Evolutionary conservation across 2,888 invertebrate genomes (phyloP).

Genomic region (Napeogenes sylphis): DNA sequence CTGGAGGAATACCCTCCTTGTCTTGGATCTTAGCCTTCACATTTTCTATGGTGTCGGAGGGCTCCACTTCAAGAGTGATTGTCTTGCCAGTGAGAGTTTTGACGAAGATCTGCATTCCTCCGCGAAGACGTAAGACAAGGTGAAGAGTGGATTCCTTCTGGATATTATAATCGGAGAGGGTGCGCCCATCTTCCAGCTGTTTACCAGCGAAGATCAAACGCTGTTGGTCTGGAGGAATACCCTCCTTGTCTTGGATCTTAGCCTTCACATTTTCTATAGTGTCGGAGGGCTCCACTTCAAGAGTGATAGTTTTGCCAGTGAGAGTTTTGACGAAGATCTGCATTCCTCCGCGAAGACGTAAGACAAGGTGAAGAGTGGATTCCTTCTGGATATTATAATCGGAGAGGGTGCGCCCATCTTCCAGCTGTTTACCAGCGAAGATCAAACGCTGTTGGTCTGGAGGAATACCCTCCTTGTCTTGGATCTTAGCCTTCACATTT

Average conservation of each 20-base stretch:
- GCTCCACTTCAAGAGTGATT: slow-evolving; percentile 57
- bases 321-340: slow-evolving; percentile 58
- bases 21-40: slow-evolving; percentile 64
- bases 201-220: slow-evolving; percentile 44
- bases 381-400: slow-evolving; percentile 52
- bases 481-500: slow-evolving; percentile 44
- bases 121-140: slow-evolving; percentile 33
- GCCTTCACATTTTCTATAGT: slow-evolving; percentile 52
- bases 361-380: slow-evolving; percentile 43
- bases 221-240: slow-evolving; percentile 76
- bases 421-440: slow-evolving; percentile 43
- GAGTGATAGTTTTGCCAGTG: slow-evolving; percentile 50
- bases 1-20: slow-evolving; percentile 62
- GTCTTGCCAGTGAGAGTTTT: slow-evolving; percentile 55
- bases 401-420: slow-evolving; percentile 41
- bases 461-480: slow-evolving; percentile 44
- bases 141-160: slow-evolving; percentile 52
- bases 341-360: slow-evolving; percentile 53
- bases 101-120: slow-evolving; percentile 54
- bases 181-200: slow-evolving; percentile 53
- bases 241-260: slow-evolving; percentile 66
- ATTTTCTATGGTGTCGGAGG: slow-evolving; percentile 63
- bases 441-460: slow-evolving; percentile 44
- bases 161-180: slow-evolving; percentile 47
- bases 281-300: slow-evolving; percentile 49